Percentiles rank a stretch among this genome's conserved stretches.
These are phyloP conservation scores for Scytalopus superciliaris DNA, from an alignment of 2,113 vertebrate genomes.

Conservation along the genomic window DNA sequence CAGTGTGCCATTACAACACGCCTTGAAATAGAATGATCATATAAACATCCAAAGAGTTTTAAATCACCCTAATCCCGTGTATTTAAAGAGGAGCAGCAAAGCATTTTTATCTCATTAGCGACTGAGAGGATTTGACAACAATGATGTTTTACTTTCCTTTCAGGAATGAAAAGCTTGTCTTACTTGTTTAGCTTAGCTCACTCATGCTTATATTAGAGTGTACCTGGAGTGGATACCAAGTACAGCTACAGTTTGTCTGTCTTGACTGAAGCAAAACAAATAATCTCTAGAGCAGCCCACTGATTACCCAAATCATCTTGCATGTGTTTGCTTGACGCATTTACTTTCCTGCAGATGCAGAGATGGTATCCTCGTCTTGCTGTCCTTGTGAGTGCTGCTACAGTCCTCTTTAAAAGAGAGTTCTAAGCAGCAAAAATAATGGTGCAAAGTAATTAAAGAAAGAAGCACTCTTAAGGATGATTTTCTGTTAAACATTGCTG, in stretches of 20 bases:
- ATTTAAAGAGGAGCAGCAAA: conserved; percentile 32
- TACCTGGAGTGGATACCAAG: background rate
- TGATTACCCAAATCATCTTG: background rate
- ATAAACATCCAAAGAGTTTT: conserved; percentile 28
- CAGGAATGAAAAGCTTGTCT: conserved; percentile 5
- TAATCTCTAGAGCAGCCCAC: background rate
- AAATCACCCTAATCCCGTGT: conserved; percentile 26
- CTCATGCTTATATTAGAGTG: conserved; percentile 4
- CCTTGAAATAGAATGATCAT: background rate
- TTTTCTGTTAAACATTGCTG: background rate
- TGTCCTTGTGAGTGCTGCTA: background rate
- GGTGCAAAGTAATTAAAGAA: background rate
- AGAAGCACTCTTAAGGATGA: background rate
- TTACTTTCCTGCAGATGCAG: background rate
- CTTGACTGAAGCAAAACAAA: background rate
- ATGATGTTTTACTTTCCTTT: conserved; percentile 50
- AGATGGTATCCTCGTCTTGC: background rate
- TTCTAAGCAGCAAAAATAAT: background rate
- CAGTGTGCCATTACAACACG: background rate
- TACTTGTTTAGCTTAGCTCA: conserved; percentile 53
- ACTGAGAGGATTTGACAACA: conserved; percentile 48
- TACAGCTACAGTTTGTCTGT: background rate
- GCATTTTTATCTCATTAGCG: conserved; percentile 40
- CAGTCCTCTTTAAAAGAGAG: background rate
- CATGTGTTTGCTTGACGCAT: background rate